Evolutionary conservation across 35 echinoderm and acorn worm genomes (phyloP).

Genomic region (Heliocidaris erythrogramma): DNA sequence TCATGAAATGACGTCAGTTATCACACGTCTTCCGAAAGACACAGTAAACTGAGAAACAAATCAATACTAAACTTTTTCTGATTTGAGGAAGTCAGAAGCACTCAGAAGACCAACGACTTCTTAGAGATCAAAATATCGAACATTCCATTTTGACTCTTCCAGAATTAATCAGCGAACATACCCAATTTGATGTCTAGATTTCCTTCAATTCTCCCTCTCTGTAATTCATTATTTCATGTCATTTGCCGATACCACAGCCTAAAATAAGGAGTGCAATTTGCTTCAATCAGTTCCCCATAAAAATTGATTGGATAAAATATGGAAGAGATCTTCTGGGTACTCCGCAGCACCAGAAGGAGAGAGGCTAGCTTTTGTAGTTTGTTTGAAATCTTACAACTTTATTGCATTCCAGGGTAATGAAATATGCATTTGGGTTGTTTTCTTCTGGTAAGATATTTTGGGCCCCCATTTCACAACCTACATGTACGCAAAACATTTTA

Average conservation of each 20-base stretch:
- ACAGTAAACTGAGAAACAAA: background rate
- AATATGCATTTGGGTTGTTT: constrained; percentile 11
- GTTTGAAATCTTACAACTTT: background rate
- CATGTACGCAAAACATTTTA: background rate
- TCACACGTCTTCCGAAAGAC: background rate
- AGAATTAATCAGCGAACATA: constrained; percentile 1
- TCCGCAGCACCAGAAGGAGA: background rate
- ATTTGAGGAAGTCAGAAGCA: background rate
- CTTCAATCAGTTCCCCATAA: background rate
- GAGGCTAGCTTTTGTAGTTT: background rate
- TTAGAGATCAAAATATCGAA: background rate
- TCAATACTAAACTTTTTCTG: background rate
- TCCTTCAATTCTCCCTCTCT: background rate
- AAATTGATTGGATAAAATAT: constrained; percentile 13
- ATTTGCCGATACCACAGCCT: background rate
- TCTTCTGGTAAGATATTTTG: background rate
- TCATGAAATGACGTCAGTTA: background rate
- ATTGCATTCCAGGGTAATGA: constrained; percentile 2
- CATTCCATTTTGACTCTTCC: background rate
- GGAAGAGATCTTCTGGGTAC: background rate
- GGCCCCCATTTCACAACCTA: background rate
- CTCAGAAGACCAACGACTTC: constrained; percentile 8
- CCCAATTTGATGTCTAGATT: constrained; percentile 2
- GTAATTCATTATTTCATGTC: constrained; percentile 5
- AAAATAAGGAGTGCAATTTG: background rate